A percentile compares a stretch with the other conserved stretches of the same genome.
Evolutionary conservation across 2,888 invertebrate genomes (phyloP).

Genomic region (Drosophila seclusa): DNA sequence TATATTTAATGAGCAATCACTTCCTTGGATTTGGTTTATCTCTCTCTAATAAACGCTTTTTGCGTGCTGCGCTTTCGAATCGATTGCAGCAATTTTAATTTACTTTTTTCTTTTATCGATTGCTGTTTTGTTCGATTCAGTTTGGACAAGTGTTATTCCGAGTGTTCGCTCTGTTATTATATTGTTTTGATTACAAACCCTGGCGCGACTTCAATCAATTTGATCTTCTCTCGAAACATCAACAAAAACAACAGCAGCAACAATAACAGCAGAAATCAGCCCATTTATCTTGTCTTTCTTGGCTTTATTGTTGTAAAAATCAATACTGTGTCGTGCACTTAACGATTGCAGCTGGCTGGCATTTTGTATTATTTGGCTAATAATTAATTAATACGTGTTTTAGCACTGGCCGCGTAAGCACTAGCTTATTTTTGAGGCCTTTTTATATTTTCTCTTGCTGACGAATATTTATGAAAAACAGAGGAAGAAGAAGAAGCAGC

Average conservation of each 20-base stretch:
- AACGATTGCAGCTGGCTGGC: background rate
- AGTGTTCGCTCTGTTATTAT: background rate
- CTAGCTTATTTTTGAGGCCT: background rate
- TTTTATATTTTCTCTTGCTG: constrained; percentile 29
- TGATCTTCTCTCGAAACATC: background rate
- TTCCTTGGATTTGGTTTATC: constrained; percentile 14
- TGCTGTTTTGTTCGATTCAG: constrained; percentile 10
- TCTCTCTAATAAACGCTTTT: constrained; percentile 18
- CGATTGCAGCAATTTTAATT: constrained; percentile 25
- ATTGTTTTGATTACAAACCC: background rate
- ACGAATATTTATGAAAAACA: constrained; percentile 38
- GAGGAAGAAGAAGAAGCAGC: constrained; percentile 39
- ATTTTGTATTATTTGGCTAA: background rate
- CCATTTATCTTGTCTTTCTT: constrained; percentile 1
- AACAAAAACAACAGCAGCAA: background rate
- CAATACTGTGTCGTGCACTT: constrained; percentile 21
- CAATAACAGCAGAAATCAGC: constrained; percentile 32
- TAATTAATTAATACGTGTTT: background rate
- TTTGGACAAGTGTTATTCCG: background rate
- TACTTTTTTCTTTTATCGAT: constrained; percentile 29
- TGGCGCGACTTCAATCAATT: constrained; percentile 21
- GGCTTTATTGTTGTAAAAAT: constrained; percentile 35
- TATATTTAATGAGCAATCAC: background rate
- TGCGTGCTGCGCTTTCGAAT: constrained; percentile 20
- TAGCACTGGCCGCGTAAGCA: background rate